Evolutionary conservation across 2,113 vertebrate species (phyloP).

Genomic region (Anthoscopus minutus): DNA sequence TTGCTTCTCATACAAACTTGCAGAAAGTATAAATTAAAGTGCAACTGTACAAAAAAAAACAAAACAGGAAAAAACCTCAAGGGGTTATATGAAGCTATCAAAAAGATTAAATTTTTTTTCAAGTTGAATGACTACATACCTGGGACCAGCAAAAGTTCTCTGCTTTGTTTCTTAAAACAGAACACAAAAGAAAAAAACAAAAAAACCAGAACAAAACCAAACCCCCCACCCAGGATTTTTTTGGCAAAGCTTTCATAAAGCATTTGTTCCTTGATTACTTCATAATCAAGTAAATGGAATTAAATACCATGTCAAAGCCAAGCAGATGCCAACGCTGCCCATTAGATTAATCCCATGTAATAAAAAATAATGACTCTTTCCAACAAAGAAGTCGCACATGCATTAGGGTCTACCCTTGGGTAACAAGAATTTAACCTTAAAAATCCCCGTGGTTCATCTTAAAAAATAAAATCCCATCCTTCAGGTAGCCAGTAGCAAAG

Average conservation of each 20-base stretch:
- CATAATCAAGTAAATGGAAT: background rate
- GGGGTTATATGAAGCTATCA: background rate
- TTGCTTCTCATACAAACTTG: constrained; percentile 16
- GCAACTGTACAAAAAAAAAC: constrained; percentile 22
- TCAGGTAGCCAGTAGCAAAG: constrained; percentile 13
- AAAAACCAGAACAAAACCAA: background rate
- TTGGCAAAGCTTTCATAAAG: constrained; percentile 25
- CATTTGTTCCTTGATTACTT: constrained; percentile 16
- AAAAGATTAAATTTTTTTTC: background rate
- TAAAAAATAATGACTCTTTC: background rate
- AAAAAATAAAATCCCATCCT: constrained; percentile 19
- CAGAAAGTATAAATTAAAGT: constrained; percentile 57
- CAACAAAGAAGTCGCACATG: background rate
- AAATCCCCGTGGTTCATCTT: background rate
- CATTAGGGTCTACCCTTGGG: background rate
- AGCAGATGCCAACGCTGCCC: background rate
- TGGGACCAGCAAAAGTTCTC: background rate
- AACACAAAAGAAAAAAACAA: background rate
- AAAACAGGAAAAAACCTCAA: background rate
- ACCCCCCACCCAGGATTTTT: background rate
- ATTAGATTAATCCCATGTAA: background rate
- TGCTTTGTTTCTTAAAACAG: constrained; percentile 7
- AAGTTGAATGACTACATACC: background rate
- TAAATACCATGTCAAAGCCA: background rate
- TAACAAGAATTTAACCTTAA: constrained; percentile 15